phyloP scores from a whole-genome alignment of 2,113 vertebrate species.

The Lucifuga dentata region DNA sequence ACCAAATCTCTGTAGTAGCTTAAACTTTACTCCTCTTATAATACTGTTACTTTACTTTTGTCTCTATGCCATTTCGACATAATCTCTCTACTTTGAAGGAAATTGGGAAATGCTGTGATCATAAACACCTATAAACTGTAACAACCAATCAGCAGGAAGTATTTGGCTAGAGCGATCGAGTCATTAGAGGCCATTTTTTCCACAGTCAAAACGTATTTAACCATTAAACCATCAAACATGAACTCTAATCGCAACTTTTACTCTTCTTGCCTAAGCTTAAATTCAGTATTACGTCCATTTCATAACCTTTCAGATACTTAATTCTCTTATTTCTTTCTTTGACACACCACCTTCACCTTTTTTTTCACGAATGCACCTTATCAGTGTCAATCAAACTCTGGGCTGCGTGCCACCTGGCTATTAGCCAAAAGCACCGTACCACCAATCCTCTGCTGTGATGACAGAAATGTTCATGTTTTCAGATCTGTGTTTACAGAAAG shows the following conservation, averaged over 20 bases:
- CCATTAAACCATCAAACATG: no score
- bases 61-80: no score
- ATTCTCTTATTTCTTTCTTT: no score
- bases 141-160: not conserved
- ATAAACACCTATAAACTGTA: not conserved
- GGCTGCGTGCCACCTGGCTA: constrained; percentile 33
- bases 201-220: not conserved
- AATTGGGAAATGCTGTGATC: not conserved
- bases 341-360: constrained; percentile 3
- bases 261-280: no score
- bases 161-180: not conserved
- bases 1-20: no score
- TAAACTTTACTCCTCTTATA: no score
- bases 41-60: no score
- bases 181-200: not conserved
- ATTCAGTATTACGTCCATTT: no score
- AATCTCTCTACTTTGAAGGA: not conserved
- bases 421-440: constrained; percentile 7
- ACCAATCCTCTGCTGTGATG: constrained; percentile 18
- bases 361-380: constrained; percentile 12
- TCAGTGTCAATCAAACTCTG: constrained; percentile 6
- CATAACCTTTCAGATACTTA: no score
- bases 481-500: constrained; percentile 26
- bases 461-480: constrained; percentile 28
- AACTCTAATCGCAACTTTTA: no score